Percentiles rank a stretch among this genome's conserved stretches.
phyloP scores from a whole-genome alignment of 2,888 invertebrate genomes.

The Drosophila planitibia region DNA sequence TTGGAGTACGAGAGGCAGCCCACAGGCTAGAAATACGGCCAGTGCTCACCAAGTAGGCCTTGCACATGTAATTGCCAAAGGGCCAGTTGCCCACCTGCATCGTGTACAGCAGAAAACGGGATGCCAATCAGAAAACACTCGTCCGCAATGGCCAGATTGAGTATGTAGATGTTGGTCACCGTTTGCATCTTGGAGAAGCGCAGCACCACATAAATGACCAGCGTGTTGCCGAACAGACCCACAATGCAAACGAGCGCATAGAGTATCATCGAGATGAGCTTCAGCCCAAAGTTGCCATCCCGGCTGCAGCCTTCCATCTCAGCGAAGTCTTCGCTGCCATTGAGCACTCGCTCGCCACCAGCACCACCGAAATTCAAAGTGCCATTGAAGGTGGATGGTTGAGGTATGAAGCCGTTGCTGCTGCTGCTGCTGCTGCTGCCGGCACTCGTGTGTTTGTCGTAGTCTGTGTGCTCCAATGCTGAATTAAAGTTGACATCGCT shows the following conservation, averaged over 20 bases:
- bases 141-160: constrained; percentile 96
- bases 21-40: constrained; percentile 93
- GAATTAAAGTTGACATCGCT: constrained; percentile 29
- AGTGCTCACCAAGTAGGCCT: constrained; percentile 94
- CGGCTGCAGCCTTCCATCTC: constrained; percentile 85
- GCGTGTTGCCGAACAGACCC: constrained; percentile 94
- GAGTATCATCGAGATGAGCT: constrained; percentile 89
- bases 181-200: constrained; percentile 98
- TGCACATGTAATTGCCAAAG: constrained; percentile 94
- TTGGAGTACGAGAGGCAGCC: constrained; percentile 92
- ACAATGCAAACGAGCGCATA: constrained; percentile 94
- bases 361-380: constrained; percentile 35
- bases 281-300: constrained; percentile 87
- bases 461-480: constrained; percentile 52
- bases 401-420: constrained; percentile 24
- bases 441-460: constrained; percentile 64
- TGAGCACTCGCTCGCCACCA: constrained; percentile 21
- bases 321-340: constrained; percentile 48
- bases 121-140: constrained; percentile 96
- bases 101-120: constrained; percentile 93
- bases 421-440: constrained; percentile 33
- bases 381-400: constrained; percentile 54
- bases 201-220: constrained; percentile 95
- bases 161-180: constrained; percentile 97
- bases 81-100: constrained; percentile 92